Evolutionary conservation across 2,113 vertebrate genomes (phyloP).

Genomic region (Chiloscyllium plagiosum): DNA sequence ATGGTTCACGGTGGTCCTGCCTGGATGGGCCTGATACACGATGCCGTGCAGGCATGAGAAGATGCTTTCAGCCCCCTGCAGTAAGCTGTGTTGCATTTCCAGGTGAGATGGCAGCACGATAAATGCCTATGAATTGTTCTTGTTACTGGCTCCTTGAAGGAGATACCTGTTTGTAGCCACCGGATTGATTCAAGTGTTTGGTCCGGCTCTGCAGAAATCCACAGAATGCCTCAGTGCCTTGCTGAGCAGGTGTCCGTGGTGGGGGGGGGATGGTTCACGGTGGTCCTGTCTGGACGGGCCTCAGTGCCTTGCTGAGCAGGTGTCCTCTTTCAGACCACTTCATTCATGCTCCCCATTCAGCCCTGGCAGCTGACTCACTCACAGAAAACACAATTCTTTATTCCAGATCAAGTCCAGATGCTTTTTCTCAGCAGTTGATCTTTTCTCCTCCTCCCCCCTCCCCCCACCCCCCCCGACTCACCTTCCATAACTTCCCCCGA

Average conservation of each 20-base stretch:
- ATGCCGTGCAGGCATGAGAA: too few species aligned
- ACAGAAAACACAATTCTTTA: background rate
- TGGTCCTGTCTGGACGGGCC: too few species aligned
- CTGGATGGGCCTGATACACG: too few species aligned
- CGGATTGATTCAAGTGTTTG: background rate
- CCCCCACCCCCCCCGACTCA: background rate
- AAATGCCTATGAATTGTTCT: rapidly evolving
- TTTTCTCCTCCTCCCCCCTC: background rate
- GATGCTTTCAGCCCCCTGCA: background rate
- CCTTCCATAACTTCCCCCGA: too few species aligned
- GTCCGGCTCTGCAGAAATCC: background rate
- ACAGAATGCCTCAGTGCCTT: background rate
- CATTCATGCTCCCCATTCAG: background rate
- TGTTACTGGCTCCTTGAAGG: background rate
- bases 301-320: background rate
- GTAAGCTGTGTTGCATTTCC: background rate
- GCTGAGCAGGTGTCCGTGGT: background rate
- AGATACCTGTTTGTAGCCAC: background rate
- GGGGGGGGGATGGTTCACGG: too few species aligned
- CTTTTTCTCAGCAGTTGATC: background rate
- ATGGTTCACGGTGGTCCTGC: background rate
- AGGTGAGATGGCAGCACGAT: background rate
- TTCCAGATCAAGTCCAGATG: background rate
- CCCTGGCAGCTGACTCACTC: background rate
- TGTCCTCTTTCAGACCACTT: background rate